Evolutionary conservation across 2,888 invertebrate species (phyloP), one percentile per base, ranked within the genome.

Genomic region (Cataglyphis cursor): DNA sequence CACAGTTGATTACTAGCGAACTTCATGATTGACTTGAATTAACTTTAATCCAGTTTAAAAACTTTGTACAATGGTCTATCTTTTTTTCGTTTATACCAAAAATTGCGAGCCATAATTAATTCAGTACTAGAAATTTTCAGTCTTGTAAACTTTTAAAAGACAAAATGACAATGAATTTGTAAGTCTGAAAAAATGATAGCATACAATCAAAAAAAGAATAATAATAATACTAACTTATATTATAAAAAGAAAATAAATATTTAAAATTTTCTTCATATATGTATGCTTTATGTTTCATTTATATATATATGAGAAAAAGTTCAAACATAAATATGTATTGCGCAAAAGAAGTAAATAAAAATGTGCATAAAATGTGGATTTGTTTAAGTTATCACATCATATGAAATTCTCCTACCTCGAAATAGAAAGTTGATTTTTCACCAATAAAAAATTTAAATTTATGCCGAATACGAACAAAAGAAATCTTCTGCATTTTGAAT

Each of bases 371-470:
- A 76, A 68, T 66, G 28, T 31, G 54, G 28, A 68, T 68, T 76
- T 76, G 41, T 54, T 21, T n/a, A 76, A 76, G 68, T 68, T 68
- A 76, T 76, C 70, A 70, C 41, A 15, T 54, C 68, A 51, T 68
- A 48, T 3, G 9, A 28, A 24, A 76, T 76, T 70, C 18, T 68
- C 70, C 54, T 57, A 41, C 9, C 12, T 24, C 24, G 51, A 76
- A 28, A 41, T 70, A 70, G 62, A 66, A 51, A 76, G 54, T 76
- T 70, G 76, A 68, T 76, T 57, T 70, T 76, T 68, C 41, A 3
- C 28, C 70, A 70, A 68, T 68, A 70, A 76, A 76, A 76, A 76
- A 76, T 76, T 76, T 10, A 76, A 76, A 76, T 76, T 76, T 76
- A 76, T 76, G 70, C 70, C 28, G 15, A 28, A 38, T 8, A 15